Evolutionary conservation across 2,113 vertebrate species (phyloP).

Genomic region (Bos taurus): ARS-UCD2.0 NC_037337.1:47433501-47434000

Average conservation of each 20-base stretch:
- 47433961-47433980: background rate
- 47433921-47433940: background rate
- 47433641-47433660: background rate
- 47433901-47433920: background rate
- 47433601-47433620: background rate
- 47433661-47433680: background rate
- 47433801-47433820: background rate
- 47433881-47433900: background rate
- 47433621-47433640: background rate
- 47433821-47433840: background rate
- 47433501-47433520: background rate
- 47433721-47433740: background rate
- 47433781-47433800: background rate
- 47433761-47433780: background rate
- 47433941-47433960: background rate
- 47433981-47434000: background rate
- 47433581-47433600: background rate
- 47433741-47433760: background rate
- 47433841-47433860: background rate
- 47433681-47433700: background rate
- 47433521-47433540: background rate
- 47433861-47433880: background rate
- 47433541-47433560: background rate
- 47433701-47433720: background rate
- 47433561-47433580: background rate